Percentiles rank a stretch among this genome's conserved stretches.
Evolutionary conservation across 2,888 invertebrate genomes (phyloP).

Genomic region (Nomada lathburiana): DNA sequence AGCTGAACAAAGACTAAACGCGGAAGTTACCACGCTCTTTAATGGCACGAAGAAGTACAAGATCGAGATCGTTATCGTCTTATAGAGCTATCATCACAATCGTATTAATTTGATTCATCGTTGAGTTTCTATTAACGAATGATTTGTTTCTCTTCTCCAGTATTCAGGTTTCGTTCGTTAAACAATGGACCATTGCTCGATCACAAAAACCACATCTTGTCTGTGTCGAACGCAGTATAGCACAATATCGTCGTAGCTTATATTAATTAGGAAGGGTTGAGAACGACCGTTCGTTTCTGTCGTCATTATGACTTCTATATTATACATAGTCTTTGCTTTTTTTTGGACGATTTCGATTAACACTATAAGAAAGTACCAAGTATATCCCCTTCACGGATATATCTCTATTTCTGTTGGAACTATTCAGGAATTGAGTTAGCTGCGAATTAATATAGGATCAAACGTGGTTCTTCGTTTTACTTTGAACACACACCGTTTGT

Average conservation of each 20-base stretch:
- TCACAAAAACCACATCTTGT: constrained; percentile 29
- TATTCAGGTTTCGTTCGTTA: neutral
- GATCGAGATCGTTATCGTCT: constrained; percentile 42
- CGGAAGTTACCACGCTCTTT: constrained; percentile 83
- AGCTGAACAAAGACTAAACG: constrained; percentile 82
- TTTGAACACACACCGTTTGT: constrained; percentile 8
- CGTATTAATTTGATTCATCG: neutral
- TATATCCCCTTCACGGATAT: constrained; percentile 36
- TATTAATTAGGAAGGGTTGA: constrained; percentile 55
- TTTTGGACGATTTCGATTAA: constrained; percentile 53
- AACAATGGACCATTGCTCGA: constrained; percentile 29
- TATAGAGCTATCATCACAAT: constrained; percentile 30
- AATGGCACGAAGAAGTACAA: constrained; percentile 80
- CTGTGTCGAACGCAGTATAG: constrained; percentile 41
- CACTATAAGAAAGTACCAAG: constrained; percentile 41
- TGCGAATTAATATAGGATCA: constrained; percentile 16
- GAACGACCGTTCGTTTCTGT: constrained; percentile 39
- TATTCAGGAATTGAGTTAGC: constrained; percentile 30
- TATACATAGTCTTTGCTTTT: constrained; percentile 49
- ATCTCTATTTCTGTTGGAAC: constrained; percentile 26
- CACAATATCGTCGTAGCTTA: constrained; percentile 46
- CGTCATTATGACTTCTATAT: constrained; percentile 47
- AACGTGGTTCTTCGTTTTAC: constrained; percentile 5
- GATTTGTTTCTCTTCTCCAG: neutral
- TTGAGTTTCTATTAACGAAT: neutral